Percentiles rank a stretch among this genome's conserved stretches.
These are phyloP conservation scores for Druon quercuslanigerum DNA, from an alignment of 1,140 invertebrate genomes.

Conservation along the genomic window DNA sequence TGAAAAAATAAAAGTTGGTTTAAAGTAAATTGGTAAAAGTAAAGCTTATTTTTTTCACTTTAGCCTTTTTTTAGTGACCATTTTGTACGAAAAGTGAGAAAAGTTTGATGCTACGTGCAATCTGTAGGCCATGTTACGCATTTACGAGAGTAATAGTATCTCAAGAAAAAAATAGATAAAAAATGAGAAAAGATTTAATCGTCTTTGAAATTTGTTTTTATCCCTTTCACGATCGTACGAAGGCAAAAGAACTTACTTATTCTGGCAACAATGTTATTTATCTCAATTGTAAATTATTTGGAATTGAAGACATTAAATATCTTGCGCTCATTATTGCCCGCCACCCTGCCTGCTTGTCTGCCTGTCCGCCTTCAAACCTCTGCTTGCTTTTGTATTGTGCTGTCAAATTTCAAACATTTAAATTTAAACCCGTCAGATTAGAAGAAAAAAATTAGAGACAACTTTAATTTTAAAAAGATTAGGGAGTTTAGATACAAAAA, in stretches of 20 bases:
- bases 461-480: not conserved
- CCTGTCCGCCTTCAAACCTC: conserved; percentile 41
- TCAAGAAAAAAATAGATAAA: conserved; percentile 28
- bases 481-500: not conserved
- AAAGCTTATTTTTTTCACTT: not conserved
- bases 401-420: conserved; percentile 4
- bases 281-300: conserved; percentile 67
- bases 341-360: conserved; percentile 66
- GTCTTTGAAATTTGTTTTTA: conserved; percentile 2
- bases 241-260: not conserved
- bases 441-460: not conserved
- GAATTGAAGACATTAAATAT: conserved; percentile 69
- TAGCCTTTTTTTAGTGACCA: not conserved
- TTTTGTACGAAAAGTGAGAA: conserved; percentile 14
- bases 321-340: conserved; percentile 67
- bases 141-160: conserved; percentile 4
- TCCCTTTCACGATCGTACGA: not conserved
- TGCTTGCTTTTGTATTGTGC: conserved; percentile 23
- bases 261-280: conserved; percentile 41
- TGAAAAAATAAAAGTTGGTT: too few relatives aligned
- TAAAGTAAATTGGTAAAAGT: not conserved
- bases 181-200: conserved; percentile 30
- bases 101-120: conserved; percentile 6
- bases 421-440: conserved; percentile 5
- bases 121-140: conserved; percentile 7